Evolutionary conservation across 2,113 vertebrate species (phyloP).

Genomic region (Elephantulus edwardii): DNA sequence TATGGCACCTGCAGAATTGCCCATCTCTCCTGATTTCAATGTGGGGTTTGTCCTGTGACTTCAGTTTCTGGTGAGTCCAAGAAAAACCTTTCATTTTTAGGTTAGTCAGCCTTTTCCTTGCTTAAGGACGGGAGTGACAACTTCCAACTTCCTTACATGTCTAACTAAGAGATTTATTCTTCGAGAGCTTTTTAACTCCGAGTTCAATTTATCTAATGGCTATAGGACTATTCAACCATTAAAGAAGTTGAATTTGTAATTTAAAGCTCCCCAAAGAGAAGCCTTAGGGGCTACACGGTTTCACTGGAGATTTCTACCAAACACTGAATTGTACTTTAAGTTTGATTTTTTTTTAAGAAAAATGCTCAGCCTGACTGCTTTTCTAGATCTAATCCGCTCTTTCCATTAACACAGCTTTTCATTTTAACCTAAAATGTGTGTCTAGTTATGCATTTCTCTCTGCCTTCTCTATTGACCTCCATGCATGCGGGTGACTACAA

Average conservation of each 20-base stretch:
- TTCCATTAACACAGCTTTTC: not conserved
- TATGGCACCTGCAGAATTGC: not conserved
- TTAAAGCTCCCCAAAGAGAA: not conserved
- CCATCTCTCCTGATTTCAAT: not conserved
- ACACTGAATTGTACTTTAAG: not conserved
- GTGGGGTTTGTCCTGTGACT: not conserved
- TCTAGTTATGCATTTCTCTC: not conserved
- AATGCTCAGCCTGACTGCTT: not conserved
- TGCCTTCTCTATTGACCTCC: not conserved
- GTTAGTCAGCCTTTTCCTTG: not conserved
- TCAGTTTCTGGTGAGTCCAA: not conserved
- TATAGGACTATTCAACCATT: not conserved
- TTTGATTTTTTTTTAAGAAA: not conserved
- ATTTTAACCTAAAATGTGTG: not conserved
- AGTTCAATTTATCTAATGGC: constrained; percentile 17
- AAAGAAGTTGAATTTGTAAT: constrained; percentile 31
- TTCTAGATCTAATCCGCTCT: not conserved
- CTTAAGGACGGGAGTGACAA: not conserved
- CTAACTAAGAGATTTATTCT: not conserved
- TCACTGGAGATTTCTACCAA: not conserved
- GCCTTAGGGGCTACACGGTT: not conserved
- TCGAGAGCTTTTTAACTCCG: not conserved
- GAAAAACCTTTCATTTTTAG: not conserved
- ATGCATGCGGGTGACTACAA: not conserved
- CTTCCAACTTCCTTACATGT: not conserved